phyloP scores from a whole-genome alignment of 2,888 invertebrate genomes.

The Lissonota sp. region DNA sequence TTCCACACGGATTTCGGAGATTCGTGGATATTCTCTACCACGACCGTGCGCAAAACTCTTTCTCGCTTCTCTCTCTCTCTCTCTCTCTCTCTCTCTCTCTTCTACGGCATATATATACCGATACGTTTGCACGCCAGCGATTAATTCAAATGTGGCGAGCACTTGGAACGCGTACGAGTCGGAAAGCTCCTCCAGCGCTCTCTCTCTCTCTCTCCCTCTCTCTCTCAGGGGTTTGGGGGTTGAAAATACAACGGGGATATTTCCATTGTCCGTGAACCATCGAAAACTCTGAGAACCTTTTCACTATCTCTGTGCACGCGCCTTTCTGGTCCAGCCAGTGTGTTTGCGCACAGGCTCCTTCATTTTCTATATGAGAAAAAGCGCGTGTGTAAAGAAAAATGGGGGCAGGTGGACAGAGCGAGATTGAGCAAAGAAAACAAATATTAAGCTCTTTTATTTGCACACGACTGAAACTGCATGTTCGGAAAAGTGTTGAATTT shows the following conservation, averaged over 20 bases:
- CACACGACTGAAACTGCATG: not conserved
- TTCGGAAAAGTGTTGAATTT: not conserved
- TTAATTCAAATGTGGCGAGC: conserved; percentile 64
- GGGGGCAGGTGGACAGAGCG: not conserved
- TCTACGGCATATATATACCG: conserved; percentile 6
- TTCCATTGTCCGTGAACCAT: conserved; percentile 54
- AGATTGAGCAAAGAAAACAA: not conserved
- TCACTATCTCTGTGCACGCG: conserved; percentile 2
- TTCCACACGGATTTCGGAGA: conserved; percentile 63
- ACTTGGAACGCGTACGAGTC: not conserved
- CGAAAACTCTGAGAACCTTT: conserved; percentile 23
- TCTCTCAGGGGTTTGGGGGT: conserved; percentile 27
- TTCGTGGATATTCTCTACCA: conserved; percentile 58
- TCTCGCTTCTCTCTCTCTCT: conserved; percentile 17
- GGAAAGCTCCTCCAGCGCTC: conserved; percentile 25
- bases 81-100: not conserved
- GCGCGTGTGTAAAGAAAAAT: not conserved
- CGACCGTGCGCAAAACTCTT: conserved; percentile 21
- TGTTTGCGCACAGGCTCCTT: conserved; percentile 35
- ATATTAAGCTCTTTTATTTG: too few relatives aligned
- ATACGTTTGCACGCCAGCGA: conserved; percentile 42
- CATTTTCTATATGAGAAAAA: too few relatives aligned
- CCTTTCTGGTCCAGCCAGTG: not conserved
- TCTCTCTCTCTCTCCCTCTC: conserved; percentile 28
- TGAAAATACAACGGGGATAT: conserved; percentile 65